phyloP scores from a whole-genome alignment of 2,113 vertebrate species.

The Datnioides undecimradiatus region DNA sequence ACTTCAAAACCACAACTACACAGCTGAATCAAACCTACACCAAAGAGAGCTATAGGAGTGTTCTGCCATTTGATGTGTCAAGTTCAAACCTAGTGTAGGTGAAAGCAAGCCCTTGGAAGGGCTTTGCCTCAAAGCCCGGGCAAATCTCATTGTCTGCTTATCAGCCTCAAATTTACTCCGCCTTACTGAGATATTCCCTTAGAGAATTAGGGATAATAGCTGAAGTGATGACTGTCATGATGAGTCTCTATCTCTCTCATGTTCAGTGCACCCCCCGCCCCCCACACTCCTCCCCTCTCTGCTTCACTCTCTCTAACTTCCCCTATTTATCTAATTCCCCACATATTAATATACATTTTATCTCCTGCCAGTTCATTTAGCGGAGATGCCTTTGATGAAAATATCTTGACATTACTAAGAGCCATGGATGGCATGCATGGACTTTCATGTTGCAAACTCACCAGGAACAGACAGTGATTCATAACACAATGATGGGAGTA shows the following conservation, averaged over 20 bases:
- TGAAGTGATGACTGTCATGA: conserved; percentile 77
- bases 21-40: conserved; percentile 20
- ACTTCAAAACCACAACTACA: conserved; percentile 17
- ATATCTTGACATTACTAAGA: conserved; percentile 39
- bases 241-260: conserved; percentile 70
- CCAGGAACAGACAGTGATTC: conserved; percentile 38
- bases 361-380: conserved; percentile 68
- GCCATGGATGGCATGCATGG: conserved; percentile 7
- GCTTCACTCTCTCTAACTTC: conserved; percentile 20
- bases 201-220: conserved; percentile 77
- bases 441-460: conserved; percentile 59
- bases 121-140: conserved; percentile 67
- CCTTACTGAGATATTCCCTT: conserved; percentile 74
- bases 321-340: conserved; percentile 63
- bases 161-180: conserved; percentile 71
- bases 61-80: conserved; percentile 48
- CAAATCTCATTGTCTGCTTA: conserved; percentile 75
- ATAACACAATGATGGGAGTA: conserved; percentile 21
- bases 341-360: conserved; percentile 67
- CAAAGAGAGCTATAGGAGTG: conserved; percentile 10
- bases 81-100: conserved; percentile 61
- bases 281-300: conserved; percentile 2
- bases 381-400: conserved; percentile 54
- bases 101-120: conserved; percentile 64
- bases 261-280: conserved; percentile 36